A percentile compares a stretch with the other conserved stretches of the same genome.
These are phyloP conservation scores for Phymastichus coffea DNA, from an alignment of 1,140 invertebrate species.

Conservation along the genomic window DNA sequence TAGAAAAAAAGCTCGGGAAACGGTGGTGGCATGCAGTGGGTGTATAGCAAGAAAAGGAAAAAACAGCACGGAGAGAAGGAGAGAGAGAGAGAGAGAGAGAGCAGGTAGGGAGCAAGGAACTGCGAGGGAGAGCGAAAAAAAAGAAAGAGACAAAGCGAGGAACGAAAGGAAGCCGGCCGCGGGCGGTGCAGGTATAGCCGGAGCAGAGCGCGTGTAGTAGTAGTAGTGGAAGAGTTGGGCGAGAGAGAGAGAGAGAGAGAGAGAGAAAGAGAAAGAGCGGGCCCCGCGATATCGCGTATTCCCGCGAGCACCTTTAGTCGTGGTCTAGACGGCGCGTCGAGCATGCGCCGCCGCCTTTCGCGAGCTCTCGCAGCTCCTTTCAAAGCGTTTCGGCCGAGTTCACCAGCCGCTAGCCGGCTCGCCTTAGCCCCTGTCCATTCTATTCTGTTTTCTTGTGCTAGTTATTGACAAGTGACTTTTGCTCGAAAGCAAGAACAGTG, in stretches of 20 bases:
- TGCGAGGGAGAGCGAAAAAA: background rate
- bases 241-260: background rate
- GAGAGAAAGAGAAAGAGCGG: no score
- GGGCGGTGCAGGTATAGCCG: background rate
- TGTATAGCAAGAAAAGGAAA: background rate
- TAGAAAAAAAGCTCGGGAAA: no score
- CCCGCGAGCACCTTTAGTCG: background rate
- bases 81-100: background rate
- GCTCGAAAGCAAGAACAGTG: no score
- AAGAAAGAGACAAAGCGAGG: background rate
- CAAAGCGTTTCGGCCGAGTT: no score
- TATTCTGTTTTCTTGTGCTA: no score
- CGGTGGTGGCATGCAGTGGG: no score
- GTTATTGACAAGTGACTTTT: constrained; percentile 4
- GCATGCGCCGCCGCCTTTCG: constrained; percentile 3
- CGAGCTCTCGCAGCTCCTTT: background rate
- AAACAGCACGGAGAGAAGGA: background rate
- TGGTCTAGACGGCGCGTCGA: constrained; percentile 1
- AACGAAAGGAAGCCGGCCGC: background rate
- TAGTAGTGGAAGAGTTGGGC: no score
- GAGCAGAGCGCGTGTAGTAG: background rate
- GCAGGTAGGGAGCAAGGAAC: background rate
- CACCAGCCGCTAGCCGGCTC: no score
- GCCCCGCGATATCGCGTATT: background rate
- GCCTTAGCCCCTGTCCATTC: no score